These are phyloP conservation scores for Nannoperca obscura DNA, from an alignment of 2,797 vertebrate genomes.

Conservation along the genomic window DNA sequence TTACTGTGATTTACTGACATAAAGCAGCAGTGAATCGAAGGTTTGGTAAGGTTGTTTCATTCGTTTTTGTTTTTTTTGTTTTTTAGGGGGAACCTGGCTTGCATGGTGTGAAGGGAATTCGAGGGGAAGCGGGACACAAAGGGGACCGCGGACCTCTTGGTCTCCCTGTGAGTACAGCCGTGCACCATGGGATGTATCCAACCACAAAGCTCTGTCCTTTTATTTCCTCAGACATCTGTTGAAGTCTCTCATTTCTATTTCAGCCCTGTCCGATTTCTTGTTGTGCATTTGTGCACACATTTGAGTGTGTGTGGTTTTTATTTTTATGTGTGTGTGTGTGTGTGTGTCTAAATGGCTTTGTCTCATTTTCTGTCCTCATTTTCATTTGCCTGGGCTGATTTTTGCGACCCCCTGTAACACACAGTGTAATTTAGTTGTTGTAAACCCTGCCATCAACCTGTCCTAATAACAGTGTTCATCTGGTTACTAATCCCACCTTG, in stretches of 20 bases:
- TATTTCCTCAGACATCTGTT: slow-evolving; percentile 18
- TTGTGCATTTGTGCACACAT: slow-evolving; percentile 18
- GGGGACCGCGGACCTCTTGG: slow-evolving; percentile 98
- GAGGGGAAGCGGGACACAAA: slow-evolving; percentile 97
- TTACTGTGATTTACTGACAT: neutral
- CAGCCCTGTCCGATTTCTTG: slow-evolving; percentile 14
- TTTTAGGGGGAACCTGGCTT: slow-evolving; percentile 97
- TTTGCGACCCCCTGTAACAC: slow-evolving; percentile 62
- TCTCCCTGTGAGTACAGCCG: slow-evolving; percentile 95
- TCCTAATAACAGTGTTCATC: slow-evolving; percentile 86
- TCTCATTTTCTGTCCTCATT: slow-evolving; percentile 64
- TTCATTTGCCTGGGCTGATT: slow-evolving; percentile 67
- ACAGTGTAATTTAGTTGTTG: slow-evolving; percentile 73
- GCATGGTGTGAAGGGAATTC: slow-evolving; percentile 95
- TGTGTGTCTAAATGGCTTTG: slow-evolving; percentile 29
- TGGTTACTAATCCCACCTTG: slow-evolving; percentile 95
- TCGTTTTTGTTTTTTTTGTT: neutral
- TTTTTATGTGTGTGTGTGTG: neutral
- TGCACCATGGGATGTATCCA: slow-evolving; percentile 39
- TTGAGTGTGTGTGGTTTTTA: slow-evolving; percentile 9
- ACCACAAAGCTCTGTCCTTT: slow-evolving; percentile 7
- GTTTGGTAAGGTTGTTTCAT: neutral
- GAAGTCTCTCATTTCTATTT: slow-evolving; percentile 12
- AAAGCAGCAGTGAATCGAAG: neutral
- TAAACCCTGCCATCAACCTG: slow-evolving; percentile 80